Percentiles rank a stretch among this genome's conserved stretches.
phyloP scores from a whole-genome alignment of 2,113 vertebrate genomes.

The Lophura nycthemera region DNA sequence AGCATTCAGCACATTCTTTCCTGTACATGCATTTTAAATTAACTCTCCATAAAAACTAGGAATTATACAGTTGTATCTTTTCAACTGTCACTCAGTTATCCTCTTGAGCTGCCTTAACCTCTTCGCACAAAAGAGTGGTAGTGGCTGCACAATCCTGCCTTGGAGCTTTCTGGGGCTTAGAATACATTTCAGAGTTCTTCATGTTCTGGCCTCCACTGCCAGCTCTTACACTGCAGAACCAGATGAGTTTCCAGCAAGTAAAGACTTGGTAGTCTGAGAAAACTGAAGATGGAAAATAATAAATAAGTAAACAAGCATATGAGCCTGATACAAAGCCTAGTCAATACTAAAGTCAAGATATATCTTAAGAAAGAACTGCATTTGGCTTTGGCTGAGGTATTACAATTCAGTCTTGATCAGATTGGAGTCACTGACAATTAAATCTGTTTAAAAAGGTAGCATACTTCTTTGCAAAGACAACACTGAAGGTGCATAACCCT shows the following conservation, averaged over 20 bases:
- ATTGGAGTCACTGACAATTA: not conserved
- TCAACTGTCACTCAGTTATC: not conserved
- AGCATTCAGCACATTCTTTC: not conserved
- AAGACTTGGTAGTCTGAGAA: not conserved
- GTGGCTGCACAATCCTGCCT: not conserved
- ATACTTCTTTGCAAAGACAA: not conserved
- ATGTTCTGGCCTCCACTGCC: not conserved
- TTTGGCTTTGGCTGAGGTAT: not conserved
- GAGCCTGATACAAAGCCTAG: not conserved
- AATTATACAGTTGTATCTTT: not conserved
- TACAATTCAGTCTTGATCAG: rapidly evolving
- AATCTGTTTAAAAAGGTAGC: not conserved
- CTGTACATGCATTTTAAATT: not conserved
- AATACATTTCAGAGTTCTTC: not conserved
- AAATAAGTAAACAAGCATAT: not conserved
- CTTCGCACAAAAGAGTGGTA: not conserved
- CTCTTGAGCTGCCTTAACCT: not conserved
- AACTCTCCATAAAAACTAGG: not conserved
- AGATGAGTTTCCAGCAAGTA: not conserved
- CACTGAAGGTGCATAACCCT: not conserved
- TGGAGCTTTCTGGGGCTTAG: rapidly evolving
- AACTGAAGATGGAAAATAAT: not conserved
- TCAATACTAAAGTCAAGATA: not conserved
- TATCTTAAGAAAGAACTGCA: not conserved
- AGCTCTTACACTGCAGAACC: not conserved